These are phyloP conservation scores for Trachelus troglodyta DNA, from an alignment of 2,888 invertebrate species.

Conservation along the genomic window DNA sequence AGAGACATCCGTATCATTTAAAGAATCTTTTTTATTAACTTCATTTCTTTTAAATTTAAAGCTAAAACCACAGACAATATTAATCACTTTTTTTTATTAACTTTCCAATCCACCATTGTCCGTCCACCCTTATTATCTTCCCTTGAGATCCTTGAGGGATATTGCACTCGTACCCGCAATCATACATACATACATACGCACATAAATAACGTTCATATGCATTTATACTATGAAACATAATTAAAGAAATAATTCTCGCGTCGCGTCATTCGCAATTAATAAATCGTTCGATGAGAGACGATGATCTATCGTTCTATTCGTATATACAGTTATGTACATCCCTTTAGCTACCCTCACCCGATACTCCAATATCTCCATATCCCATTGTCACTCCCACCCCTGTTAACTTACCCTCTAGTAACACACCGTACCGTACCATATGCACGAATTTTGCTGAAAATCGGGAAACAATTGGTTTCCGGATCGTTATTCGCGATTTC, in stretches of 20 bases:
- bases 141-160: neutral
- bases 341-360: slow-evolving; percentile 1
- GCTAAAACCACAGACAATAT: slow-evolving; percentile 14
- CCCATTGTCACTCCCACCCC: neutral
- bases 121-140: neutral
- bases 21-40: neutral
- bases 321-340: slow-evolving; percentile 60
- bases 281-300: slow-evolving; percentile 45
- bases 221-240: slow-evolving; percentile 55
- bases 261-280: slow-evolving; percentile 41
- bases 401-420: neutral
- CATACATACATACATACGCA: slow-evolving; percentile 24
- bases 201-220: slow-evolving; percentile 31
- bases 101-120: neutral
- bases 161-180: neutral
- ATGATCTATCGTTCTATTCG: slow-evolving; percentile 40
- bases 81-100: slow-evolving; percentile 3
- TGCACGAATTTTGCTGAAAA: neutral
- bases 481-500: neutral
- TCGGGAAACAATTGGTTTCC: neutral
- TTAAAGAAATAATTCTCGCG: slow-evolving; percentile 48
- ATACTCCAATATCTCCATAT: neutral
- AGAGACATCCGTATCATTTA: neutral
- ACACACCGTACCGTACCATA: neutral
- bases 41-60: slow-evolving; percentile 9